Evolutionary conservation across 2,888 invertebrate genomes (phyloP), one percentile per base, ranked within the genome.

Genomic region (Dasypolia templi): DNA sequence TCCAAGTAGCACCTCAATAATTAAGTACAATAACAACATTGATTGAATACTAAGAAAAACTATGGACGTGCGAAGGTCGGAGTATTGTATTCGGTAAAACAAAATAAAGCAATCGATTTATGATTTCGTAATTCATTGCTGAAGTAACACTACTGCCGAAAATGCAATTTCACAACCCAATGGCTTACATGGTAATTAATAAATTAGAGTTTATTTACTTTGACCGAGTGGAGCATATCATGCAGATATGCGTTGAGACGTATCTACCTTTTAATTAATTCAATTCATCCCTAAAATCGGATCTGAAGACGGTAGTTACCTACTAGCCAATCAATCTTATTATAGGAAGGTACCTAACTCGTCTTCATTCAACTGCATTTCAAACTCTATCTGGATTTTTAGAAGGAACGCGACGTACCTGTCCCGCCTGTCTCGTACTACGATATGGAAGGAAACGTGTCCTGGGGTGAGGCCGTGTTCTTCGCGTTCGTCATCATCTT

Each of bases 401-500:
- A 97, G 97, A 87, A 90, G 96, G 14, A 91, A 95, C 86, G 96
- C 97, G 2, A 94, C 97, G 29, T 97, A 97, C 79, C 89, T 98
- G 14, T 96, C 97, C 51, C 96, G 96, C 49, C 89, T 98, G 55
- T 97, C 55, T 93, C 96, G 0, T 97, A 97, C 86, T 97, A 97
- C 89, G 91, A 94, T 22, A 86, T 87, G 59, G 95, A 94, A 17
- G 96, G 96, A 81, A 95, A 91, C 0, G 92, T 97, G 29, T 93
- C 96, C 2, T 95, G 96, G 92, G 92, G 97, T 12, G 97, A 97
- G 72, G 98, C 98, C 0, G 97, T 97, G 85, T 94, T 97, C 79
- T 97, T 97, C 90, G 97, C 98, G 0, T 95, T 96, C 19, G 97
- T 97, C 11, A 97, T 98, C 75, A 96, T 98, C 44, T 92, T 96